Base-by-base conservation (phyloP, 2,113 vertebrate species). In the Dromaius novaehollandiae region DNA sequence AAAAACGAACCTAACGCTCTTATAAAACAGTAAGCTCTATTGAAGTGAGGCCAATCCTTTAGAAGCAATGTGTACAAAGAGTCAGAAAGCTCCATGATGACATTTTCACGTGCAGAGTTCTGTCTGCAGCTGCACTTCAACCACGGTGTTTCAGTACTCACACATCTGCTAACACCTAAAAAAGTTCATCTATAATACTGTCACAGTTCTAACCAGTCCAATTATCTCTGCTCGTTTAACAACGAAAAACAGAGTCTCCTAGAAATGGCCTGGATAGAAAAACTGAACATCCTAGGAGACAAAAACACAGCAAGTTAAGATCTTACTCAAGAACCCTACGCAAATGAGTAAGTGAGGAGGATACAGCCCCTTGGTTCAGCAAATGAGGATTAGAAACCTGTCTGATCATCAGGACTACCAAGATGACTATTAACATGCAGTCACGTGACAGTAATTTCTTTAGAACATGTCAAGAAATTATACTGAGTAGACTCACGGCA, bases 161-260 rank as follows among this genome's bases (percentile, higher is more conserved):
- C 89, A 83, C 55, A 26, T 82, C 66, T 86, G 50, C 82, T 80
- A 94, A 81, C 61, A 88, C 32, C 68, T 83, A 21, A 18, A 86
- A 53, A 91, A 94, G 73, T 94, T 90, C n/a, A 71, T 88, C 76
- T 74, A 42, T 63, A 91, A 82, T 61, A 56, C 32, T 92, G 85
- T 75, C 89, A 88, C 89, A 88, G 68, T 91, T 88, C 68, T 68
- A 91, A 88, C 51, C 64, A 75, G 71, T 19, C 55, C 79, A 88
- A 56, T 94, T 91, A 95, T 61, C 76, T 90, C 71, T 88, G 85
- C 76, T 95, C 82, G 83, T 78, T 78, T 87, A 89, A 81, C 85
- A 96, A 53, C 68, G 75, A 78, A 95, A 95, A 83, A 77, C 32
- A 71, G 3, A 85, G 64, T 32, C 78, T 81, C 50, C 50, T 42